Evolutionary conservation across 2,797 vertebrate species (phyloP).

Genomic region (Schizothorax lantsangensis): DNA sequence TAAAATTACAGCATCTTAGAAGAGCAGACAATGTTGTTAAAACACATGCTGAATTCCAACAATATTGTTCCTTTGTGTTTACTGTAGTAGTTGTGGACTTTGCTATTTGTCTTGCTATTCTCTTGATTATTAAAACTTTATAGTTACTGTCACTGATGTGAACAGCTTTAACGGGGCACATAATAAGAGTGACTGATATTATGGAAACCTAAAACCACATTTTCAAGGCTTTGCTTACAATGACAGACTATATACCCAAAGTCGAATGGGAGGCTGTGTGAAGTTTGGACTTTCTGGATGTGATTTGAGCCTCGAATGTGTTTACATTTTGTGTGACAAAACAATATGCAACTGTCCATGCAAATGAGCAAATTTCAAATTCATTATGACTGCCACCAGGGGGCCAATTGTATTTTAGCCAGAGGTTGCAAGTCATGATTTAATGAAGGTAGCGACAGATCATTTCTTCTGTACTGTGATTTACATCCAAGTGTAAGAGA

Average conservation of each 20-base stretch:
- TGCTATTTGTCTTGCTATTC: neutral
- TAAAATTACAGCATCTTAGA: conserved; percentile 8
- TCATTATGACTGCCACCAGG: too few relatives aligned
- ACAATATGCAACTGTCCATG: neutral
- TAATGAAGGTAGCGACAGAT: neutral
- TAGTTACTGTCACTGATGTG: neutral
- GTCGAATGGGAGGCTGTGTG: neutral
- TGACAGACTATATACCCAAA: neutral
- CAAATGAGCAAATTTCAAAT: neutral
- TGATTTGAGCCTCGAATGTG: too few relatives aligned
- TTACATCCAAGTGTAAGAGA: neutral
- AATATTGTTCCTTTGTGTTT: neutral
- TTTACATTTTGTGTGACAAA: neutral
- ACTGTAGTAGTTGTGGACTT: neutral
- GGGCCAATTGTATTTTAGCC: neutral
- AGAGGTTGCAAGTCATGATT: neutral
- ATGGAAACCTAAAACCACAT: rapidly evolving
- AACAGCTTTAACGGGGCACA: neutral
- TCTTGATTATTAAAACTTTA: neutral
- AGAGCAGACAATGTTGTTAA: neutral
- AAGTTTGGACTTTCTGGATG: too few relatives aligned
- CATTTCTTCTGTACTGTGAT: neutral
- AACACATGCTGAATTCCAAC: neutral
- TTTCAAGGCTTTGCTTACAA: neutral
- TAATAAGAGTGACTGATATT: neutral